A percentile compares a stretch with the other conserved stretches of the same genome.
These are phyloP conservation scores for Acanthurus leucopareius DNA, from an alignment of 2,797 vertebrate species.

Conservation along the genomic window DNA sequence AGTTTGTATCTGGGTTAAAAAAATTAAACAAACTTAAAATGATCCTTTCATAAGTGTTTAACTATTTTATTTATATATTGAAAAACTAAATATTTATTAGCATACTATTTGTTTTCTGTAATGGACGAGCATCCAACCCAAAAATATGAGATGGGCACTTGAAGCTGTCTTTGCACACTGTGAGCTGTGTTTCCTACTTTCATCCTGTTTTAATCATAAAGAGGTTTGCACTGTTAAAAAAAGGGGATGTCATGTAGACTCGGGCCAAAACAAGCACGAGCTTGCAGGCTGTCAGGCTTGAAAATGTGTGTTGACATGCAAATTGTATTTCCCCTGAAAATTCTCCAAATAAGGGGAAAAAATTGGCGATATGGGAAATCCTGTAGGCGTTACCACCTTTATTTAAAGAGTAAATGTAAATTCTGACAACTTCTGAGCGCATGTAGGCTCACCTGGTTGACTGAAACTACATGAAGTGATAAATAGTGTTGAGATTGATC, in stretches of 20 bases:
- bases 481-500: neutral
- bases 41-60: too few species aligned
- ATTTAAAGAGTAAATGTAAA: neutral
- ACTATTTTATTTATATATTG: too few species aligned
- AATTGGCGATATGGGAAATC: neutral
- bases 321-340: neutral
- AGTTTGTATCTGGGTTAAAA: too few species aligned
- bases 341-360: neutral
- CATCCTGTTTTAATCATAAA: neutral
- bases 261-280: conserved; percentile 21
- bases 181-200: neutral
- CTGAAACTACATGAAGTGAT: neutral
- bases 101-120: too few species aligned
- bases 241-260: neutral
- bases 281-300: conserved; percentile 6
- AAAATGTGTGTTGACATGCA: neutral
- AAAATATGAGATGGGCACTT: too few species aligned
- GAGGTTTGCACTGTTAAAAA: neutral
- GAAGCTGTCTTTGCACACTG: neutral
- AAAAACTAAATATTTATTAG: too few species aligned
- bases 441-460: neutral
- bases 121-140: too few species aligned
- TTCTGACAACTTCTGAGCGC: neutral
- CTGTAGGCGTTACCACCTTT: neutral
- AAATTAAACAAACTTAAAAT: too few species aligned